phyloP scores from a whole-genome alignment of 1,140 invertebrate species.

The Pseudoatta argentina region DNA sequence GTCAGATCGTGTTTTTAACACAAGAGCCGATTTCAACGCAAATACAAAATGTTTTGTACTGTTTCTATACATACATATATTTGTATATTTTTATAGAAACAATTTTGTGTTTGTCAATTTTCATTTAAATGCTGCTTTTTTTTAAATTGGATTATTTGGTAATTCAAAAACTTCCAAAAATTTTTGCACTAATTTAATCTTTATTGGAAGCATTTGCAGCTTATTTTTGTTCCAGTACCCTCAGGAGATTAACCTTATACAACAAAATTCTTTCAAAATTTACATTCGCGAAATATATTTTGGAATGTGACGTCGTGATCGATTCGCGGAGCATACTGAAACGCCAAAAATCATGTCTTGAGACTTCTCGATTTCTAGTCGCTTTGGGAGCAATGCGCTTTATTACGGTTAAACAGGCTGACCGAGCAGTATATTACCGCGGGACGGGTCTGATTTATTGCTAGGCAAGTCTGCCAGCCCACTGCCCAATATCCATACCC shows the following conservation, averaged over 20 bases:
- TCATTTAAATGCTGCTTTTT: neutral
- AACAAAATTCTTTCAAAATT: neutral
- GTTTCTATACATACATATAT: no score
- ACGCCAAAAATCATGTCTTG: constrained; percentile 16
- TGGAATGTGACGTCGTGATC: neutral
- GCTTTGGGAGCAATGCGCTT: constrained; percentile 71
- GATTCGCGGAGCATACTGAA: neutral
- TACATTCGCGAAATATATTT: neutral
- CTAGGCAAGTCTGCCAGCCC: constrained; percentile 75
- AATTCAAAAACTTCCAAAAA: neutral
- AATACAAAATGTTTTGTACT: no score
- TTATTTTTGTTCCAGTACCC: neutral
- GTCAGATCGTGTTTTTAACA: no score
- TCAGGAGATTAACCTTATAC: neutral
- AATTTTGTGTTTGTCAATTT: neutral
- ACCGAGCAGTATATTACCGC: constrained; percentile 80
- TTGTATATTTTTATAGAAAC: neutral
- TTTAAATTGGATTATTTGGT: no score
- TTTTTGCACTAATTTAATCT: neutral
- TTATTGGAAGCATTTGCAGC: neutral
- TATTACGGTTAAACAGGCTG: constrained; percentile 81
- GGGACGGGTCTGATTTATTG: constrained; percentile 78
- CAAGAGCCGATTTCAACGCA: no score
- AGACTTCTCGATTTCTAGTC: constrained; percentile 39
- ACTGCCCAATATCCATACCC: constrained; percentile 80